phyloP scores from a whole-genome alignment of 2,113 vertebrate genomes.

The Ammodramus savannarum region DNA sequence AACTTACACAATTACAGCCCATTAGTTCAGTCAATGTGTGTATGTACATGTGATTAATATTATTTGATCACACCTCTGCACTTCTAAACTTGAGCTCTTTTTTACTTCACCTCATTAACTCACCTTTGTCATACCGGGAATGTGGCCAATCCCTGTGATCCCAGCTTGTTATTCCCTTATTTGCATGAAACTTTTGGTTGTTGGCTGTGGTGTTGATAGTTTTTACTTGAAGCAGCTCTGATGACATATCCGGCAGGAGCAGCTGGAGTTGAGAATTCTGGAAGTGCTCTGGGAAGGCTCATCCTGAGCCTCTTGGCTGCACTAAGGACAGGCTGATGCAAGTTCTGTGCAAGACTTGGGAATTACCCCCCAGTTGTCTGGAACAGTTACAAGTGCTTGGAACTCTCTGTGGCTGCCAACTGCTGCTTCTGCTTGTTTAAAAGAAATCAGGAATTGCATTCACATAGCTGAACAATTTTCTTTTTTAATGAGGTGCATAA shows the following conservation, averaged over 20 bases:
- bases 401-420: background rate
- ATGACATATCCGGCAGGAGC: background rate
- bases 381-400: background rate
- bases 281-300: background rate
- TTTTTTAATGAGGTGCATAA: background rate
- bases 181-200: background rate
- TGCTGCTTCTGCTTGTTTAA: background rate
- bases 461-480: background rate
- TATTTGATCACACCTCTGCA: background rate
- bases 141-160: fast-evolving
- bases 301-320: background rate
- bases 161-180: background rate
- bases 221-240: background rate
- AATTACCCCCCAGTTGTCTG: background rate
- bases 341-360: background rate
- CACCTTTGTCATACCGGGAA: background rate
- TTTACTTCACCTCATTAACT: background rate
- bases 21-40: background rate
- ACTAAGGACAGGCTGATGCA: constrained; percentile 29
- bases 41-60: fast-evolving
- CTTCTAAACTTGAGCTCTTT: background rate
- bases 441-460: background rate
- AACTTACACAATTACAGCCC: background rate
- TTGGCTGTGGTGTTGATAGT: background rate
- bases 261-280: background rate